These are phyloP conservation scores for Pachycephala philippinensis DNA, from an alignment of 2,113 vertebrate genomes.

Conservation along the genomic window DNA sequence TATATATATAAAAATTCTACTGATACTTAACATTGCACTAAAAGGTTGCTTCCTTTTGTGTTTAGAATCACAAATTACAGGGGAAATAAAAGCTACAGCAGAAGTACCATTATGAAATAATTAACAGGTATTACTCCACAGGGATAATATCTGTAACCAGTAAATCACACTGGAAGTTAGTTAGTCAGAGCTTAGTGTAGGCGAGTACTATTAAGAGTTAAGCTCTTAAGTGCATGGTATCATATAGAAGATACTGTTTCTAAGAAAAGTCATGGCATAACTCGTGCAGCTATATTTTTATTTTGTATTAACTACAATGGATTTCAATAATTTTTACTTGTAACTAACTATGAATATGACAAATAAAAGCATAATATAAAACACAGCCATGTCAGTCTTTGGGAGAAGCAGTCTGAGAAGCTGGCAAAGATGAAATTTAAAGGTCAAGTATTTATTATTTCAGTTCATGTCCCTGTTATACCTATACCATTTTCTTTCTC, in stretches of 20 bases:
- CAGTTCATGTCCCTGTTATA: background rate
- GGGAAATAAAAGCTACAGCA: conserved; percentile 15
- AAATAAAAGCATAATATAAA: conserved; percentile 67
- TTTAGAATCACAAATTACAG: conserved; percentile 59
- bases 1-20: conserved; percentile 17
- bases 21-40: conserved; percentile 66
- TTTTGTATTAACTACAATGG: conserved; percentile 65
- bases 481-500: conserved; percentile 19
- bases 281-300: conserved; percentile 43
- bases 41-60: conserved; percentile 48
- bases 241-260: conserved; percentile 4
- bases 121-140: background rate
- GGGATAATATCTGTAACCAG: background rate
- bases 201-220: background rate
- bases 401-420: conserved; percentile 21
- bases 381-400: conserved; percentile 25
- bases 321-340: conserved; percentile 58
- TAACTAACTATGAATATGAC: conserved; percentile 66
- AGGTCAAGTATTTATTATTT: background rate
- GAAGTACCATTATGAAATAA: background rate
- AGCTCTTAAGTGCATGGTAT: conserved; percentile 28
- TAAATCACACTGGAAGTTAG: conserved; percentile 28
- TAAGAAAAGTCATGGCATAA: conserved; percentile 29
- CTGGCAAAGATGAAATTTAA: background rate
- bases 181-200: background rate